phyloP scores from a whole-genome alignment of 2,888 invertebrate genomes.

The Glaucopsyche alexis region DNA sequence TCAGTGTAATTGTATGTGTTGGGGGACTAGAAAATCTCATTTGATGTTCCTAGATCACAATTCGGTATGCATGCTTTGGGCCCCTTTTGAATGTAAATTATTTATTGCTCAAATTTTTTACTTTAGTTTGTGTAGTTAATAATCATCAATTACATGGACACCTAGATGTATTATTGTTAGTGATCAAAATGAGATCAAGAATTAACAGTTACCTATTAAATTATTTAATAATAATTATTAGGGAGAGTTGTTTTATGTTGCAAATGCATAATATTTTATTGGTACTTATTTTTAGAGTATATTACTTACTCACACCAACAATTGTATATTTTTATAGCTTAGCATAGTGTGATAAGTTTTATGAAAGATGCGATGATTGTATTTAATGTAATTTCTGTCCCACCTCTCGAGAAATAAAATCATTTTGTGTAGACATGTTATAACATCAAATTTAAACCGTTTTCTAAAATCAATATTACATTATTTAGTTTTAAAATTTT shows the following conservation, averaged over 20 bases:
- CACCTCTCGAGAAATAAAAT: not conserved
- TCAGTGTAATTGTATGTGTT: conserved; percentile 61
- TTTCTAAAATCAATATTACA: too few species aligned
- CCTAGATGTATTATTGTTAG: conserved; percentile 3
- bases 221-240: conserved; percentile 50
- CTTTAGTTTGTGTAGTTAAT: not conserved
- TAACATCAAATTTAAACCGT: too few species aligned
- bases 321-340: conserved; percentile 17
- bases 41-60: conserved; percentile 64
- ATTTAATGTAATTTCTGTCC: not conserved
- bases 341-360: not conserved
- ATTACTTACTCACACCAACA: not conserved
- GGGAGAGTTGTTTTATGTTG: conserved; percentile 68
- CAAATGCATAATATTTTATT: conserved; percentile 46
- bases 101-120: conserved; percentile 39
- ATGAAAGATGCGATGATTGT: not conserved
- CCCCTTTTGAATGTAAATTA: conserved; percentile 37
- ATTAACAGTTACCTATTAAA: conserved; percentile 59
- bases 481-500: too few species aligned
- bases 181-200: conserved; percentile 37
- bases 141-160: conserved; percentile 6
- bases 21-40: conserved; percentile 51
- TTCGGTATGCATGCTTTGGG: conserved; percentile 54
- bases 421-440: too few species aligned
- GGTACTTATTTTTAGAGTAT: not conserved